phyloP scores from a whole-genome alignment of 2,113 vertebrate species.

The Eptesicus fuscus region DNA sequence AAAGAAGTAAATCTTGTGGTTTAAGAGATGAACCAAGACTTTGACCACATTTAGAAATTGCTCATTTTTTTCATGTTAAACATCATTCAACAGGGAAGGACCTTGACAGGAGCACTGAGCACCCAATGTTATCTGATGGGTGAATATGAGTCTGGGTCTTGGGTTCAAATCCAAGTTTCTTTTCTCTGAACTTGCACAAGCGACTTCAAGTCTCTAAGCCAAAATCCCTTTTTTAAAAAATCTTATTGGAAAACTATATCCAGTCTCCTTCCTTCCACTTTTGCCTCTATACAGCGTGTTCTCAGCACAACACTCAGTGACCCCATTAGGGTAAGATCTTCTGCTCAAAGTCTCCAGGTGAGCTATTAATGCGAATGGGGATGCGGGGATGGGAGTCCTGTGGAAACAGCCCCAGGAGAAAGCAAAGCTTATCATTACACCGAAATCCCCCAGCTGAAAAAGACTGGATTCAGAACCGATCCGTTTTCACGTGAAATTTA shows the following conservation, averaged over 20 bases:
- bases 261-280: neutral
- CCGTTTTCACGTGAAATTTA: neutral
- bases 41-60: neutral
- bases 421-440: neutral
- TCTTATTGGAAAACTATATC: neutral
- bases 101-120: neutral
- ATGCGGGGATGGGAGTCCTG: fast-evolving
- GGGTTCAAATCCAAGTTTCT: neutral
- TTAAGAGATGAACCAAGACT: neutral
- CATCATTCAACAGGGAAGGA: neutral
- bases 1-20: neutral
- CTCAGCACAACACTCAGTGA: neutral
- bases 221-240: neutral
- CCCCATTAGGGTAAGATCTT: neutral
- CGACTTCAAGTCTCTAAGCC: neutral
- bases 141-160: neutral
- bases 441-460: neutral
- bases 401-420: neutral
- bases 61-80: neutral
- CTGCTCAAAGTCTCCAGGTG: neutral
- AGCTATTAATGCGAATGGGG: neutral
- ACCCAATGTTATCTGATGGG: neutral
- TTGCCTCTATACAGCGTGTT: neutral
- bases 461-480: neutral
- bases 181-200: neutral